phyloP scores from a whole-genome alignment of 2,888 invertebrate genomes.

The Drosophila diplacantha region DNA sequence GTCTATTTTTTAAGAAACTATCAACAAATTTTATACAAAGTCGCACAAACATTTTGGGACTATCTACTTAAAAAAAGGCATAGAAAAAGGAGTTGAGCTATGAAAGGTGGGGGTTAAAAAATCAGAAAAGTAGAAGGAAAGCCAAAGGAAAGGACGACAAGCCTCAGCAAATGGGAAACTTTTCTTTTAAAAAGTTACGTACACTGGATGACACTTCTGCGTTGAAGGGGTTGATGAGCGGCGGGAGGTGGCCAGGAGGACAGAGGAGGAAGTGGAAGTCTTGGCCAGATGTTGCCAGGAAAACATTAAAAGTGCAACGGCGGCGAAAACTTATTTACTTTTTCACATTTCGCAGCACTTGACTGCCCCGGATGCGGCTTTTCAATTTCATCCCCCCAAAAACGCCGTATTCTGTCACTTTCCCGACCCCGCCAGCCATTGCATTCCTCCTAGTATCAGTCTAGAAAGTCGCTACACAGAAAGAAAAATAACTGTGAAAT shows the following conservation, averaged over 20 bases:
- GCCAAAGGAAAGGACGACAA: slow-evolving; percentile 36
- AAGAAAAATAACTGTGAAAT: background rate
- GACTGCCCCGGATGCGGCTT: slow-evolving; percentile 48
- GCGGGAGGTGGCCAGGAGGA: slow-evolving; percentile 4
- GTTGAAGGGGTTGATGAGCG: slow-evolving; percentile 1
- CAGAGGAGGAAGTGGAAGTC: slow-evolving; percentile 16
- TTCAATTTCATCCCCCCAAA: slow-evolving; percentile 23
- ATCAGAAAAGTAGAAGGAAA: slow-evolving; percentile 17
- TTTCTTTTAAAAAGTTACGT: slow-evolving; percentile 73
- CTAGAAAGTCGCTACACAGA: slow-evolving; percentile 2
- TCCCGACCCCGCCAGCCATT: slow-evolving; percentile 22
- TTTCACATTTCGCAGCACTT: slow-evolving; percentile 65
- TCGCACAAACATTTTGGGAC: slow-evolving; percentile 26
- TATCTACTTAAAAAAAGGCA: slow-evolving; percentile 17
- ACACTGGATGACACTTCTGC: slow-evolving; percentile 66
- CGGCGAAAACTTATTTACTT: slow-evolving; percentile 63
- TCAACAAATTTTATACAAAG: slow-evolving; percentile 48
- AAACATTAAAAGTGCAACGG: slow-evolving; percentile 66
- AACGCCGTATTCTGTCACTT: slow-evolving; percentile 4
- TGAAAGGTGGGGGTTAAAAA: slow-evolving; percentile 20
- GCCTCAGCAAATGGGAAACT: slow-evolving; percentile 51
- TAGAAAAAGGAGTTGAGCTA: background rate
- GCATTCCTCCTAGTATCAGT: slow-evolving; percentile 54
- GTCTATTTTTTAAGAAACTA: no score
- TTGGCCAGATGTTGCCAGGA: slow-evolving; percentile 61